Evolutionary conservation across 2,797 vertebrate species (phyloP), one percentile per base, ranked within the genome.

Genomic region (Notolabrus celidotus): DNA sequence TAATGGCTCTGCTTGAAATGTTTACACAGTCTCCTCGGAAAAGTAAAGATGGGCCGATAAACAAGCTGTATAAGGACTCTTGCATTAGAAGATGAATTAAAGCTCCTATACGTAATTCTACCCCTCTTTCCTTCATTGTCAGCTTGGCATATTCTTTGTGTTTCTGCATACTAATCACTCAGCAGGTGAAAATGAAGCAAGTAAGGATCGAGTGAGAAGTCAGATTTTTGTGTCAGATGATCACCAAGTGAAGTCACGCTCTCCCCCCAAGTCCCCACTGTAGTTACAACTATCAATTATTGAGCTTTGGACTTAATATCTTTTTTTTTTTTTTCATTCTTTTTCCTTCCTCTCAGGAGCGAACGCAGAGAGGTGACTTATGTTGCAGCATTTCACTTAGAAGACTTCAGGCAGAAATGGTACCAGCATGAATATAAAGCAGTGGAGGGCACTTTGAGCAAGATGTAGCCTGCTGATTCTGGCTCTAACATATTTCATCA

Each of bases 1-100:
- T 43, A 57, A 71, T 59, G 51, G 34, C 33, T 61, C 34, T 31
- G 41, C 41, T 57, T 49, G 17, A 59, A 63, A 60, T 70, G 58
- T 80, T 67, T 33, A 58, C 2, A 3, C 23, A 9, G 31, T 55
- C 72, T 53, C 22, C 55, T 53, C 4, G 36, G 25, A 55, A 43
- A 31, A 61, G n/a, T 42, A 22, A 41, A 20, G 7, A 50, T 20
- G 12, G 27, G 1, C 17, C 29, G 17, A 57, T 50, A 69, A 55
- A 68, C 27, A 47, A 17, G 22, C 43, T 0, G 49, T 0, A 29
- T 2, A 12, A 61, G 12, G 23, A 16, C 47, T 67, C 12, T 51
- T 46, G 59, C 71, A 31, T 29, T 29, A n/a, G n/a, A 9, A 7
- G 4, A 15, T 2, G 16, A 57, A 51, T 54, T 27, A 61, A 68